These are phyloP conservation scores for Trissoscelio sp. DNA, from an alignment of 2,888 invertebrate genomes.

Conservation along the genomic window DNA sequence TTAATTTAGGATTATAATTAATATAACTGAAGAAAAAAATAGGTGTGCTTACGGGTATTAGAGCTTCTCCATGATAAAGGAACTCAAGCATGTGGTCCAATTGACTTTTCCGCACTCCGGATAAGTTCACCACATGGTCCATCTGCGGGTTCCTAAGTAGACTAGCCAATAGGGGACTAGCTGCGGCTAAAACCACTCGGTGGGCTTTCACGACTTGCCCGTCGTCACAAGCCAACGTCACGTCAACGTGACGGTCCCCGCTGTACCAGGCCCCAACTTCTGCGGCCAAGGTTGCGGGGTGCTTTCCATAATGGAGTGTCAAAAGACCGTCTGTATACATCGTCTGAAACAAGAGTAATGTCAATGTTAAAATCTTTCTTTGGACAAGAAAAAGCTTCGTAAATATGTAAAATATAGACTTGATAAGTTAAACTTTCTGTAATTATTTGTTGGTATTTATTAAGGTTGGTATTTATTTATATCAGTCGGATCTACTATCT, in stretches of 20 bases:
- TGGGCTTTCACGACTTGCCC: conserved; percentile 92
- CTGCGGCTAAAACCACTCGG: conserved; percentile 93
- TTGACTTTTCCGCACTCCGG: conserved; percentile 91
- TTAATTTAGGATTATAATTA: no score
- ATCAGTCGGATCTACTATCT: no score
- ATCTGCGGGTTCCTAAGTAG: conserved; percentile 81
- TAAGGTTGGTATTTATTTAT: no score
- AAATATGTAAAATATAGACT: no score
- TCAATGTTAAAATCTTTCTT: no score
- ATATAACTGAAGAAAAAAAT: no score
- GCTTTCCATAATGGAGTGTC: conserved; percentile 96
- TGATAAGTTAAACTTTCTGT: no score
- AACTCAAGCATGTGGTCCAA: conserved; percentile 93
- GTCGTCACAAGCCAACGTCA: conserved; percentile 93
- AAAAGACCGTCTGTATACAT: conserved; percentile 88
- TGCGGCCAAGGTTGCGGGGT: conserved; percentile 95
- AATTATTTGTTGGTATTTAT: no score
- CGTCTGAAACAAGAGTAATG: conserved; percentile 79
- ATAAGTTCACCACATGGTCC: conserved; percentile 90
- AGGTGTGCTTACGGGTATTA: conserved; percentile 91
- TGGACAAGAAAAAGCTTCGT: background rate
- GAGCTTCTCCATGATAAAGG: conserved; percentile 93
- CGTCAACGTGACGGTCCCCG: conserved; percentile 93
- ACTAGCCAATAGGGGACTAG: conserved; percentile 92
- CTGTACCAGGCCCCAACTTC: conserved; percentile 95